Evolutionary conservation across 2,113 vertebrate species (phyloP).

Genomic region (Talpa occidentalis): DNA sequence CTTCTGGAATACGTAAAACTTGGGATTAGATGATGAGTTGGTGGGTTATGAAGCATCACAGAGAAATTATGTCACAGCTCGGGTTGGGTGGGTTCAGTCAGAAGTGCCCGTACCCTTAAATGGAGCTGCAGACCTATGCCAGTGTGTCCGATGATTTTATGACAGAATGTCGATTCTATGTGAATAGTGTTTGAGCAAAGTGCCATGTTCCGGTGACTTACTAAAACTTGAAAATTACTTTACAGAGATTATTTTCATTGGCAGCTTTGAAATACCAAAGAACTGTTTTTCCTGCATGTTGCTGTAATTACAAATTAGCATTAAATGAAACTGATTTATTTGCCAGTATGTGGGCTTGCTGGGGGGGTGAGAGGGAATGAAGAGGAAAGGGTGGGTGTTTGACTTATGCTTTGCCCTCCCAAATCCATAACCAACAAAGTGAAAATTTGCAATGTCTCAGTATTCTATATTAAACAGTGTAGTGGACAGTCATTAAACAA

Average conservation of each 20-base stretch:
- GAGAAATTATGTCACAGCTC: neutral
- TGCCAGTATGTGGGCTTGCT: neutral
- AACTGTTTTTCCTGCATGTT: neutral
- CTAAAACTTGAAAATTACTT: slow-evolving; percentile 4
- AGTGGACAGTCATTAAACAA: neutral
- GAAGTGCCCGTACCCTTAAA: neutral
- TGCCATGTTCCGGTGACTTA: neutral
- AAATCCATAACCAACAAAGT: slow-evolving; percentile 56
- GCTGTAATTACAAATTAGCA: neutral
- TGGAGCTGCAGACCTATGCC: neutral
- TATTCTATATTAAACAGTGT: neutral
- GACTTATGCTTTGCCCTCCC: slow-evolving; percentile 47
- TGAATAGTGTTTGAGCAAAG: slow-evolving; percentile 7
- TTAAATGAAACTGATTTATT: neutral
- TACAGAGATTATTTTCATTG: neutral
- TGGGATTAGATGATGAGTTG: neutral
- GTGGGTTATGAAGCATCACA: neutral
- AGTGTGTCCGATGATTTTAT: neutral
- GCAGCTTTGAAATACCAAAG: neutral
- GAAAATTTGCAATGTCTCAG: slow-evolving; percentile 41
- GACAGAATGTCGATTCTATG: neutral
- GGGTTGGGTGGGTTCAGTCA: neutral
- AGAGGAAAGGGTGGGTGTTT: neutral
- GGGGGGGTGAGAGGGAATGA: neutral
- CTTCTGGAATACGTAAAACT: neutral